Evolutionary conservation across 2,888 invertebrate genomes (phyloP), one percentile per base, ranked within the genome.

Genomic region (Epinotia bilunana): DNA sequence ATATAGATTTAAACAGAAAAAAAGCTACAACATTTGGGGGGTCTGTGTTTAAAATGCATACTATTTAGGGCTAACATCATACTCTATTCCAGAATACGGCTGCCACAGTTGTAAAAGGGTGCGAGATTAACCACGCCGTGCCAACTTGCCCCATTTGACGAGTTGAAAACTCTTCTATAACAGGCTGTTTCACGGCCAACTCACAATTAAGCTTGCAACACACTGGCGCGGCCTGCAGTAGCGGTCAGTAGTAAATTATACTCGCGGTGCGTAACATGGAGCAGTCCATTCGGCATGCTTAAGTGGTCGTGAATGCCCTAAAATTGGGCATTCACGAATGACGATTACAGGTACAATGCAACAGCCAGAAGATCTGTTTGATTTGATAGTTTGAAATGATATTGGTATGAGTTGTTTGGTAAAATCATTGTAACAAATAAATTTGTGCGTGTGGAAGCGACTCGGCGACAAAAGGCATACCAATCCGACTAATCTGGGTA

Each of bases 51-150:
- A 39, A 39, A 9, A 39, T 9, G 7, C 0, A 7, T 39, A 9
- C 9, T 39, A 39, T 39, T 33, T 33, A 33, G 0, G 1, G 7
- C 33, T 1, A 33, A 33, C 9, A 39, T 39, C 39, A 7, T 60
- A 28, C 9, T 4, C 1, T 60, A 1, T 43, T 7, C 23, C 79
- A 77, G 80, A 80, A 79, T 80, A 80, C 63, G 57, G 63, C 65
- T 53, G 0, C 33, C 68, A 67, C 74, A 77, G 78, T 79, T 79
- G 64, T 77, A 74, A 74, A 72, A 64, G 64, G 58, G 64, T 72
- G 64, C 58, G 16, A 55, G 72, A 72, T 72, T 60, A 72, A 49
- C 16, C 72, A 62, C 4, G 39, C n/a, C 28, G 61, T 46, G 65
- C 46, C 72, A 64, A 58, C 53, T 65, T 46, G 65, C 58, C 64